Base-by-base conservation (phyloP, 1,140 invertebrate genomes). In the Halyomorpha halys region DNA sequence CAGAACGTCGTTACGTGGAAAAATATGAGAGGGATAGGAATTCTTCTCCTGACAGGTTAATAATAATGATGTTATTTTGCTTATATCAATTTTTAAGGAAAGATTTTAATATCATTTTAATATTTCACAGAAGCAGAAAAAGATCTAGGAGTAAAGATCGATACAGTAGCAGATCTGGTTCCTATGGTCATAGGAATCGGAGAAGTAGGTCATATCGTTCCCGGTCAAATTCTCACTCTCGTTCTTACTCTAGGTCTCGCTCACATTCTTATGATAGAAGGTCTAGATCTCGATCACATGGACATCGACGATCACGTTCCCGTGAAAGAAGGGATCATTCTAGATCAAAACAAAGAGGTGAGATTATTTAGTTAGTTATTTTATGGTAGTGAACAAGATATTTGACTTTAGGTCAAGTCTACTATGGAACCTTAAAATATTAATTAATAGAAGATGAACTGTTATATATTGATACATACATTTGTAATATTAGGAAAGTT, bases 1-100 rank as follows among this genome's bases (percentile, higher is more conserved):
- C 47, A 49, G 47, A 49, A 21, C 47, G 21, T 49, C 47, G 47
- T n/a, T 49, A 49, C 11, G 47, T 49, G 2, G 47, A 49, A 49
- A 49, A 49, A 16, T 49, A 49, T 49, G 47, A 49, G 5, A 49
- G 21, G 21, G 21, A 13, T 19, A 49, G 47, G 21, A 8, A 18
- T 11, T 19, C n/a, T 21, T 49, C 47, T 4, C 21, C 47, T 19
- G 47, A 49, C n/a, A 49, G 47, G 47, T 39, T 11, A 39, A 39
- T 39, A 39, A 39, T 13, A 39, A 9, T 39, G 13, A 13, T 11
- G 1, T 6, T 39, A 39, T 39, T 39, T 39, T 39, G 11, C 13
- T 11, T 39, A 9, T 39, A 8, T 11, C 11, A 13, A 3, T 39
- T 39, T 11, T 39, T 11, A 39, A 39, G 34, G 11, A 39, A 39